Conservation (phyloP, 2,113 vertebrate species). For the Clupea harengus region DNA sequence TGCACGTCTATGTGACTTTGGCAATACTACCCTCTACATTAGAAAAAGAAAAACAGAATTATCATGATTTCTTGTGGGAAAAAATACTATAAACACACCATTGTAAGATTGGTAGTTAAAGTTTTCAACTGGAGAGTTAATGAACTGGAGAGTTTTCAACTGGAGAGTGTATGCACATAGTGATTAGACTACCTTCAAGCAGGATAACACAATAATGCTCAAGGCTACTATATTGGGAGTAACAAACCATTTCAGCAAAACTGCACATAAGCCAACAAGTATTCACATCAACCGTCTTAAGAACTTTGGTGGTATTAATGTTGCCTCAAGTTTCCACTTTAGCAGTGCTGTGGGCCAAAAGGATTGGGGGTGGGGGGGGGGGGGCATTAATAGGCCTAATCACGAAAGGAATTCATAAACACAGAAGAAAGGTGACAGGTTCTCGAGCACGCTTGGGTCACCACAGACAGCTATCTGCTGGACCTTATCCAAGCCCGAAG, state of each 20-base stretch:
- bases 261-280: not conserved
- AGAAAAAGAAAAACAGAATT: not conserved
- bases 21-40: not conserved
- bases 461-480: constrained; percentile 9
- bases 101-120: not conserved
- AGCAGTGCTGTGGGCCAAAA: not conserved
- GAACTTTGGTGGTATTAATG: not conserved
- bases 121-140: not conserved
- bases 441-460: not conserved
- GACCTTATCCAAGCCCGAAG: constrained; percentile 6
- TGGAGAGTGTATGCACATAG: too few relatives aligned
- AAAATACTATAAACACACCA: not conserved
- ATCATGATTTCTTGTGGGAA: not conserved
- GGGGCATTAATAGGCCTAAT: not conserved
- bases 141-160: not conserved
- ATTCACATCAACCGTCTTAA: not conserved
- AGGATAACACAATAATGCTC: not conserved
- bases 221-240: not conserved
- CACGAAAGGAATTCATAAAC: constrained; percentile 18
- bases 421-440: not conserved
- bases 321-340: not conserved
- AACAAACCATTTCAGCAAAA: not conserved
- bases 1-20: not conserved
- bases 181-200: not conserved
- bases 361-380: not conserved